These are phyloP conservation scores for Acanthornis magna DNA, from an alignment of 2,797 vertebrate species.

Conservation along the genomic window DNA sequence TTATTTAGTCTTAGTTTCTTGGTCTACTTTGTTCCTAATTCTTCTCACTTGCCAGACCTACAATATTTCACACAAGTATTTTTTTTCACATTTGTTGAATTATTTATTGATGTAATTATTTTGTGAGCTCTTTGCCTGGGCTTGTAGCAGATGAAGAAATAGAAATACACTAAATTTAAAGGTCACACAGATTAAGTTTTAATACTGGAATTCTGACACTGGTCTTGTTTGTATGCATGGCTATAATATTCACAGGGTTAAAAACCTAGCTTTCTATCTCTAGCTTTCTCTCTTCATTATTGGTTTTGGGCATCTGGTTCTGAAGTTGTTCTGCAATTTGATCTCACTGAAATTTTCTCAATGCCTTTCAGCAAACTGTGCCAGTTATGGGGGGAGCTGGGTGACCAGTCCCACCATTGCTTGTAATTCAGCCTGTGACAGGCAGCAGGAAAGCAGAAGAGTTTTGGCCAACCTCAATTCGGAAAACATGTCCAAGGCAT, in stretches of 20 bases:
- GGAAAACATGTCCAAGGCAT: slow-evolving; percentile 18
- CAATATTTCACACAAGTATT: neutral
- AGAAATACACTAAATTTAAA: neutral
- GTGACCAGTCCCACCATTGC: neutral
- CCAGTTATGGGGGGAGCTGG: slow-evolving; percentile 44
- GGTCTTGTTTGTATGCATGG: neutral
- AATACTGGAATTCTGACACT: neutral
- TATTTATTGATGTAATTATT: neutral
- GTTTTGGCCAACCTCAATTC: slow-evolving; percentile 13
- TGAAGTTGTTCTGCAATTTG: slow-evolving; percentile 48
- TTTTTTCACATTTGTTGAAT: neutral
- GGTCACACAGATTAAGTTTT: neutral
- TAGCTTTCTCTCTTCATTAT: neutral
- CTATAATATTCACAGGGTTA: neutral
- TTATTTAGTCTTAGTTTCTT: neutral
- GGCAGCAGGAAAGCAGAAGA: neutral
- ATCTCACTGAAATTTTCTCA: neutral
- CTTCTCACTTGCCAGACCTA: neutral
- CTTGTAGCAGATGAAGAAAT: neutral
- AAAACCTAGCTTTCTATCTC: neutral
- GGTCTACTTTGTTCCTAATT: neutral
- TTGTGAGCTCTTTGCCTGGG: neutral
- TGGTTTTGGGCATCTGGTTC: slow-evolving; percentile 38
- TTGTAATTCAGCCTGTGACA: slow-evolving; percentile 16
- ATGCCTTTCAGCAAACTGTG: slow-evolving; percentile 20